Conservation (phyloP, 2,113 vertebrate genomes). For the Pterocles orientalis region DNA sequence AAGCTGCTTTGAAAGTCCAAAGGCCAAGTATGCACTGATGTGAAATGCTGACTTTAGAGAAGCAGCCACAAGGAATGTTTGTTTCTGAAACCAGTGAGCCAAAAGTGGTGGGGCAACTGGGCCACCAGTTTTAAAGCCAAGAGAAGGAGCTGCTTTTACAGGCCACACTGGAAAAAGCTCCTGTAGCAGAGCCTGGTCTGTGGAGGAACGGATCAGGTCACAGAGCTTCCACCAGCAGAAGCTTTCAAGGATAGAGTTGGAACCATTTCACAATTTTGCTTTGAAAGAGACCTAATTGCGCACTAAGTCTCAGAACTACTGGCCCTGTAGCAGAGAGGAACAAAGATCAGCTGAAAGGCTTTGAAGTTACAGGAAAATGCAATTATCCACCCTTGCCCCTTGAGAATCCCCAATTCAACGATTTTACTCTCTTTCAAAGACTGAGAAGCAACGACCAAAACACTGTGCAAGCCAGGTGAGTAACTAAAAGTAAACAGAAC, state of each 20-base stretch:
- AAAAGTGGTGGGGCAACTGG: neutral
- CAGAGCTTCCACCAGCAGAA: neutral
- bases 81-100: neutral
- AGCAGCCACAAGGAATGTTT: neutral
- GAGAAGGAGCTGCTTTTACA: slow-evolving; percentile 2
- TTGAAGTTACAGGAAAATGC: neutral
- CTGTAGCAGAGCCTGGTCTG: neutral
- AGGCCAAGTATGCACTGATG: neutral
- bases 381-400: neutral
- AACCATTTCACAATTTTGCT: neutral
- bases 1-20: neutral
- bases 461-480: neutral
- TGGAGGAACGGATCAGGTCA: neutral
- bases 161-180: neutral
- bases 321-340: neutral
- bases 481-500: neutral
- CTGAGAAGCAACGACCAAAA: neutral
- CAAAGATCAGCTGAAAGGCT: neutral
- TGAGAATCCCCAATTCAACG: neutral
- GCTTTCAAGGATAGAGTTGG: neutral
- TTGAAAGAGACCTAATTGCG: neutral
- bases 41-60: slow-evolving; percentile 13
- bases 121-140: neutral
- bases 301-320: neutral
- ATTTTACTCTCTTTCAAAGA: neutral